Base-by-base conservation (phyloP, 2,797 vertebrate genomes). In the Masticophis lateralis region DNA sequence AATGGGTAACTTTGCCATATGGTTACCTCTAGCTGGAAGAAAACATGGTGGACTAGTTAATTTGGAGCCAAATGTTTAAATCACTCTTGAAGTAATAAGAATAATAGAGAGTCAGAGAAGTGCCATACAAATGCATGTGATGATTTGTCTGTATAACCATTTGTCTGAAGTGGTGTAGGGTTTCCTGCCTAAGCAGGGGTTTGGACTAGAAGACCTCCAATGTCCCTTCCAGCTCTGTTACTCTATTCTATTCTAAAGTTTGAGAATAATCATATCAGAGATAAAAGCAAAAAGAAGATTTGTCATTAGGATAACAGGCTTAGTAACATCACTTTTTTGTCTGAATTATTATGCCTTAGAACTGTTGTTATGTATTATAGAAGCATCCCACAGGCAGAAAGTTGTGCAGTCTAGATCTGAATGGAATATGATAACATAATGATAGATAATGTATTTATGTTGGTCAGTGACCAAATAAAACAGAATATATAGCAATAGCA, bases 231-330 rank as follows among this genome's bases (percentile, higher is more conserved):
- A 51, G 7, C 47, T 51, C 47, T 51, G 47, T 51, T 51, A 51
- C 47, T 51, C 47, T 51, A 51, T 51, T 51, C 47, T 51, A 51
- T 7, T 51, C 47, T 51, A 51, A 51, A 56, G 25, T 32, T 25
- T 86, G 47, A 27, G 16, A 69, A 90, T 69, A 87, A 87, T 87
- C 89, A 37, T 79, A 93, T 90, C 59, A 47, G 32, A 90, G 89
- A 69, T 28, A 22, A 20, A 93, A 93, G 83, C 12, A 69, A 87
- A 87, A 28, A 66, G 56, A 57, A 57, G 47, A 43, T 57, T 37
- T 86, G 43, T 91, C 22, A 43, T 51, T 28, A 57, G 79, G 59
- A 27, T 27, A 90, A 87, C 25, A 56, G 51, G 16, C 28, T 51
- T 61, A 7, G 12, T 28, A 69, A 66, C 2, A 28, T 43, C 27